Evolutionary conservation across 2,797 vertebrate species (phyloP).

Genomic region (Chelmon rostratus): DNA sequence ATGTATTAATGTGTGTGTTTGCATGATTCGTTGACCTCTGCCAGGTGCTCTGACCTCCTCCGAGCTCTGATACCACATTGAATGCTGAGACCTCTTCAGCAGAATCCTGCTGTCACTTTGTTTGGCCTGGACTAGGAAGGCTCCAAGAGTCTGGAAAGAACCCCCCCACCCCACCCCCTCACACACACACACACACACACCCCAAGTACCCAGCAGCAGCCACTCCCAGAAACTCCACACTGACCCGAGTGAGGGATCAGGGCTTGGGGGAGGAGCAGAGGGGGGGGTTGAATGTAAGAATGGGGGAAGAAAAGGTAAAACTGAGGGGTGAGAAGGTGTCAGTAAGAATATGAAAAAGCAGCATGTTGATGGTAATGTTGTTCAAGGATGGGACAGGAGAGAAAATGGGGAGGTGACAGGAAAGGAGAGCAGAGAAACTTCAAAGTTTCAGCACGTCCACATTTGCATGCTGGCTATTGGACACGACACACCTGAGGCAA

Average conservation of each 20-base stretch:
- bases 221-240: slow-evolving; percentile 83
- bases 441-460: slow-evolving; percentile 23
- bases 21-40: slow-evolving; percentile 38
- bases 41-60: slow-evolving; percentile 47
- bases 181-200: not conserved
- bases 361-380: slow-evolving; percentile 15
- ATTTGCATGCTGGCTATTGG: slow-evolving; percentile 26
- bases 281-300: not conserved
- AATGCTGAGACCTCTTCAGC: slow-evolving; percentile 39
- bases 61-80: slow-evolving; percentile 23
- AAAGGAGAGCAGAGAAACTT: not conserved
- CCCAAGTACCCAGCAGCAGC: slow-evolving; percentile 51
- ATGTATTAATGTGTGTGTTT: slow-evolving; percentile 23
- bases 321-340: slow-evolving; percentile 17
- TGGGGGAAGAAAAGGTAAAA: slow-evolving; percentile 8
- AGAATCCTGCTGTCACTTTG: slow-evolving; percentile 63
- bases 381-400: not conserved
- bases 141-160: slow-evolving; percentile 71
- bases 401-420: not conserved
- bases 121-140: slow-evolving; percentile 69
- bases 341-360: slow-evolving; percentile 19
- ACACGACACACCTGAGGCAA: slow-evolving; percentile 35
- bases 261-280: not conserved
- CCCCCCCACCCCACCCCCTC: slow-evolving; percentile 27
- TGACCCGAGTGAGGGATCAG: slow-evolving; percentile 60